Base-by-base conservation (phyloP, 2,888 invertebrate genomes). In the Corythucha ciliata region DNA sequence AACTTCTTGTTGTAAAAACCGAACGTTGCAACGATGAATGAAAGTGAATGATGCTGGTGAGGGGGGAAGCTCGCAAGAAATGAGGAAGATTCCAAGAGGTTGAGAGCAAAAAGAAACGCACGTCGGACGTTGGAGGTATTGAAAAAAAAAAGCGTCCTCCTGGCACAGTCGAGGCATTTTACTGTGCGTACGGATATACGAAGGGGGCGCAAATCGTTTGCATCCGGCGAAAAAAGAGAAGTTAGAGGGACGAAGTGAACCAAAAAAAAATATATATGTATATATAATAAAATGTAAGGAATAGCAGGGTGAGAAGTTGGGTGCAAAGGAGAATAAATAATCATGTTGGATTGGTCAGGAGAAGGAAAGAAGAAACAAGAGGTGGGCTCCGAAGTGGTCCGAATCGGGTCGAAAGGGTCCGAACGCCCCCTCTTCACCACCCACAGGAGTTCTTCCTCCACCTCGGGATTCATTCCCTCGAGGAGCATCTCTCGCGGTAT, bases 361-460 rank as follows among this genome's bases (percentile, higher is more conserved):
- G 51, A 40, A 36, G 26, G 16, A 41, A 18, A 32, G 10, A 37
- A 20, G 44, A 34, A 50, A 41, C 32, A 45, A 34, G 34, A 51
- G 48, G 54, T 48, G 53, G 46, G 36, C 16, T 33, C 46, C 59
- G 58, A 55, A 46, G 49, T 34, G 42, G 41, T 51, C 48, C 59
- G 58, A 54, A 49, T 20, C 32, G 27, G 32, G 45, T 50, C 59
- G 56, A 56, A 12, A 18, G 14, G 6, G 29, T 37, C 54, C 51
- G 48, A 47, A 29, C 27, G 27, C 44, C 51, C 22, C 45, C 45
- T 37, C 34, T 44, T 32, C 26, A 34, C 48, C 36, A 27, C 45
- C 21, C 37, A 18, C 46, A 26, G 18, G 24, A 21, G 32, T 21
- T 33, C 48, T 22, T 41, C 27, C 34, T 21, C n/a, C 49, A 26